These are phyloP conservation scores for Agrotis segetum DNA, from an alignment of 2,888 invertebrate species.

Conservation along the genomic window DNA sequence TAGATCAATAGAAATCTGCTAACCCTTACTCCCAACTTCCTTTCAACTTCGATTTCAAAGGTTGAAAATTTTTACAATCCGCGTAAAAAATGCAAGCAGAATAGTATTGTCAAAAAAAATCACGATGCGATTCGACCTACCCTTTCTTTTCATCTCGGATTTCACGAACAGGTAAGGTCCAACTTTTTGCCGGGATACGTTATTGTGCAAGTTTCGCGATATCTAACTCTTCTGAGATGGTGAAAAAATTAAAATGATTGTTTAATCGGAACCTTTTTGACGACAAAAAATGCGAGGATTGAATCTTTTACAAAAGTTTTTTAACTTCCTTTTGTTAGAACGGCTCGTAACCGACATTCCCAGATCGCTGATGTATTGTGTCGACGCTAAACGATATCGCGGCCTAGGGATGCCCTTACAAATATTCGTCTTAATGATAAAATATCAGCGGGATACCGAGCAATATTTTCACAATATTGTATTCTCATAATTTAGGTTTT, in stretches of 20 bases:
- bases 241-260: constrained; percentile 83
- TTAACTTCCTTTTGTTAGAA: constrained; percentile 86
- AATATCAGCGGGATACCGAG: constrained; percentile 87
- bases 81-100: constrained; percentile 83
- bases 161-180: constrained; percentile 90
- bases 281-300: constrained; percentile 83
- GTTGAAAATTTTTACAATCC: constrained; percentile 80
- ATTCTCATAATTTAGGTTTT: constrained; percentile 78
- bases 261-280: constrained; percentile 85
- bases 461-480: constrained; percentile 87
- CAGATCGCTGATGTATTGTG: constrained; percentile 87
- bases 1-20: constrained; percentile 77
- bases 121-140: constrained; percentile 83
- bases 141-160: constrained; percentile 89
- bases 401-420: constrained; percentile 80
- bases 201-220: constrained; percentile 87
- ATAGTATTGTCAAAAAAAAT: constrained; percentile 79
- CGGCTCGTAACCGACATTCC: constrained; percentile 89
- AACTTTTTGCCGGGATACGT: constrained; percentile 84
- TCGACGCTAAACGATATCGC: constrained; percentile 83
- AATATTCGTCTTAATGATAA: constrained; percentile 85
- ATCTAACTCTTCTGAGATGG: constrained; percentile 85
- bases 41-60: constrained; percentile 83
- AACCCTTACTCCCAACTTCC: constrained; percentile 88
- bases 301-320: constrained; percentile 84